Evolutionary conservation across 2,888 invertebrate species (phyloP).

Genomic region (Digitonthophagus gazella): DNA sequence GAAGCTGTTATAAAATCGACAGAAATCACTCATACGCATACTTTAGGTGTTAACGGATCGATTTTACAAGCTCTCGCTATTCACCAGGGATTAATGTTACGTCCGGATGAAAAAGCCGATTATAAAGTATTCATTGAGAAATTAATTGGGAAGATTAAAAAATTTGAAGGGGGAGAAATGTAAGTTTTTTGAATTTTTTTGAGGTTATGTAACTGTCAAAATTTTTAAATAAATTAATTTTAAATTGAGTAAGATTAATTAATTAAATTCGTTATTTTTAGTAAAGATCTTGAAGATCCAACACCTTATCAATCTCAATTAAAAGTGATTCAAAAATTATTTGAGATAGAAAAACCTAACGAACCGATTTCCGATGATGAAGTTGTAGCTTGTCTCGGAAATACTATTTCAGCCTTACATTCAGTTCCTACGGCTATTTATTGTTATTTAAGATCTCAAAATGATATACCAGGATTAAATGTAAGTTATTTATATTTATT

Average conservation of each 20-base stretch:
- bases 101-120: constrained; percentile 53
- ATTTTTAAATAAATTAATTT: not conserved
- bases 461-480: constrained; percentile 53
- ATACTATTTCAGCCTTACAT: constrained; percentile 61
- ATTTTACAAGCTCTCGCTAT: constrained; percentile 60
- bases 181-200: constrained; percentile 36
- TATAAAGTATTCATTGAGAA: constrained; percentile 53
- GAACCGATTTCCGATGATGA: constrained; percentile 49
- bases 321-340: constrained; percentile 53
- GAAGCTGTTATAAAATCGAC: constrained; percentile 55
- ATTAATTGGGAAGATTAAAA: constrained; percentile 56
- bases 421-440: constrained; percentile 74
- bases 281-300: constrained; percentile 46
- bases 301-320: constrained; percentile 58
- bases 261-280: constrained; percentile 27
- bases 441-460: constrained; percentile 61
- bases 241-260: not conserved
- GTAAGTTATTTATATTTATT: constrained; percentile 41
- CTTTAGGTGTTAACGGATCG: constrained; percentile 58
- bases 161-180: constrained; percentile 53
- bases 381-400: constrained; percentile 58
- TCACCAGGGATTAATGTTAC: constrained; percentile 53
- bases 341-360: constrained; percentile 48
- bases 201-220: not conserved
- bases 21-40: constrained; percentile 63